A percentile compares a stretch with the other conserved stretches of the same genome.
Evolutionary conservation across 2,888 invertebrate genomes (phyloP).

Genomic region (Calameuta pallipes): DNA sequence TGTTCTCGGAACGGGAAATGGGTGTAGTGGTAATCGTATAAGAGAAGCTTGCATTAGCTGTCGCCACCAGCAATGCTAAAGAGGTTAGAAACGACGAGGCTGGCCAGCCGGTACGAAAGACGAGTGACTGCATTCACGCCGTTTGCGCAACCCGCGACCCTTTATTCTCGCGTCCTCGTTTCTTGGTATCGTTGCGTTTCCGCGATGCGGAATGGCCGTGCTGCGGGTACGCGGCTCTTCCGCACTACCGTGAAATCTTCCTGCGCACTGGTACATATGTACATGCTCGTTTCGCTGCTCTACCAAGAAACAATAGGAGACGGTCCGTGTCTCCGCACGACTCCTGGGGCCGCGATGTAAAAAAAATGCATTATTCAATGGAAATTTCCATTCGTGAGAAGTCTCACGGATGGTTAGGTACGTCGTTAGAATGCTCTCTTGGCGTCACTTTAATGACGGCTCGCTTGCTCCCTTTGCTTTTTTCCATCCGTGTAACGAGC

Average conservation of each 20-base stretch:
- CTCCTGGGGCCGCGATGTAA: conserved; percentile 7
- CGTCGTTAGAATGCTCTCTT: conserved; percentile 63
- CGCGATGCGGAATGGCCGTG: background rate
- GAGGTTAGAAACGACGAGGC: background rate
- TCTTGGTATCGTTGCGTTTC: background rate
- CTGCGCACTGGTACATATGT: no score
- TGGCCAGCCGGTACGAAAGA: background rate
- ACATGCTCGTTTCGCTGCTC: background rate
- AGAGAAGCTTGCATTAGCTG: background rate
- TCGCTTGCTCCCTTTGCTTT: conserved; percentile 49
- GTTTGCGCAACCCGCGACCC: background rate
- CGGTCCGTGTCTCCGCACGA: background rate
- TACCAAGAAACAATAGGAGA: background rate
- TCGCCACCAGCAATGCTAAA: background rate
- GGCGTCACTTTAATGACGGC: conserved; percentile 49
- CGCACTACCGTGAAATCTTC: background rate
- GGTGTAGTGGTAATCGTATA: background rate
- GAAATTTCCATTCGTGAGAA: conserved; percentile 59
- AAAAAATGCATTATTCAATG: conserved; percentile 58
- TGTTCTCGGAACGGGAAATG: background rate
- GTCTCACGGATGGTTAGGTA: conserved; percentile 50
- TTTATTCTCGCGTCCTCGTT: background rate
- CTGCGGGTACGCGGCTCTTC: background rate
- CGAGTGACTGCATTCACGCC: background rate
- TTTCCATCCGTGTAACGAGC: conserved; percentile 45